These are phyloP conservation scores for Strix aluco DNA, from an alignment of 2,113 vertebrate species.

Conservation along the genomic window DNA sequence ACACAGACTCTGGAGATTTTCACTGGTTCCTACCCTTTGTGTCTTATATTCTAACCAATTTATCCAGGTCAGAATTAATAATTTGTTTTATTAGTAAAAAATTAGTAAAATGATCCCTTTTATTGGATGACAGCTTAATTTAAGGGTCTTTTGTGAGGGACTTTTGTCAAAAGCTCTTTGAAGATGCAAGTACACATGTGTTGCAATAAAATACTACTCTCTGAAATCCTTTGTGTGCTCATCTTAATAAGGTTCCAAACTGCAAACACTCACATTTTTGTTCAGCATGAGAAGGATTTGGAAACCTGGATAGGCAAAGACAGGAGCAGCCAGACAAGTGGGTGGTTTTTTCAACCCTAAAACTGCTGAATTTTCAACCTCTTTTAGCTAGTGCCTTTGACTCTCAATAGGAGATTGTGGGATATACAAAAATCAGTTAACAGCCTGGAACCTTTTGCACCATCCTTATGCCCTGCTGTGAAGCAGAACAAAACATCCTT, in stretches of 20 bases:
- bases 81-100: neutral
- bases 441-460: slow-evolving; percentile 34
- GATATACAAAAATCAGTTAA: slow-evolving; percentile 43
- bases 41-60: neutral
- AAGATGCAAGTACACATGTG: neutral
- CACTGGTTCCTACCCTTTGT: neutral
- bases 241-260: neutral
- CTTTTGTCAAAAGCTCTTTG: slow-evolving; percentile 2
- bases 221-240: neutral
- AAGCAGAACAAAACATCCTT: slow-evolving; percentile 34
- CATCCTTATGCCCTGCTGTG: neutral
- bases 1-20: neutral
- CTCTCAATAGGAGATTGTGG: neutral
- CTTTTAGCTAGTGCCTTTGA: neutral
- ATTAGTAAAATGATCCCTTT: neutral
- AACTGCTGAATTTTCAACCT: neutral
- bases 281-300: neutral
- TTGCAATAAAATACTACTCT: neutral
- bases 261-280: neutral
- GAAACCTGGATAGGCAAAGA: neutral
- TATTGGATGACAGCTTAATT: neutral
- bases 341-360: neutral
- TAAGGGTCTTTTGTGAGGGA: neutral
- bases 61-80: neutral
- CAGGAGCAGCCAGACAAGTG: neutral